Base-by-base conservation (phyloP, 2,888 invertebrate genomes). In the Mystacides longicornis region DNA sequence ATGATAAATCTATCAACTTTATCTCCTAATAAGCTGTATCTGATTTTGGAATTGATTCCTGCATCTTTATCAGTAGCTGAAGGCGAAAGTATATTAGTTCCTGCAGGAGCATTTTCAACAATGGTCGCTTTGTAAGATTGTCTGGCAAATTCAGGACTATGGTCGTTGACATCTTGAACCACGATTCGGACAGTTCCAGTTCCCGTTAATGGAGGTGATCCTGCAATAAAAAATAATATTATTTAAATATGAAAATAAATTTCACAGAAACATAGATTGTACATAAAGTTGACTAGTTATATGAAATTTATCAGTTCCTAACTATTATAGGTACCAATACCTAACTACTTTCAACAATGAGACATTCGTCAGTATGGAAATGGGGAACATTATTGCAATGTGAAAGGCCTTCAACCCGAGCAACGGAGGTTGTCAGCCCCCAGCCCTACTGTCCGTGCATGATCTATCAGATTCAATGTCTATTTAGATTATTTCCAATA, bases 131-230 rank as follows among this genome's bases (percentile, higher is more conserved):
- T 82, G 68, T 93, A 93, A 54, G 85, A 85, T 67, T 89, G 87
- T 52, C 87, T 79, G 64, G 85, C 86, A 70, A 96, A 96, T 64
- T 87, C 85, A 0, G 96, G 96, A 63, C 86, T 85, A 69, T 95
- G 93, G 69, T 96, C 96, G 70, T 96, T 96, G 55, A 93, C 88
- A 71, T 97, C 97, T 73, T 93, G 89, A 9, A 97, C 94, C 52
- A 90, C 79, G 56, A 97, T 86, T 65, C 85, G 83, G 1, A 97
- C 89, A 49, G 90, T 88, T 37, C 95, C 95, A 3, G 94, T 90
- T 49, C 96, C 95, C 2, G 94, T 94, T 55, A 95, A 75, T 2
- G 94, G 89, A 18, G 95, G 94, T 19, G 90, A 90, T 55, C 94
- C 95, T 91, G 78, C 45, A 81, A 81, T 60, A 62, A 64, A 64